These are phyloP conservation scores for Amazona vittata DNA, from an alignment of 2,113 vertebrate genomes.

Conservation along the genomic window DNA sequence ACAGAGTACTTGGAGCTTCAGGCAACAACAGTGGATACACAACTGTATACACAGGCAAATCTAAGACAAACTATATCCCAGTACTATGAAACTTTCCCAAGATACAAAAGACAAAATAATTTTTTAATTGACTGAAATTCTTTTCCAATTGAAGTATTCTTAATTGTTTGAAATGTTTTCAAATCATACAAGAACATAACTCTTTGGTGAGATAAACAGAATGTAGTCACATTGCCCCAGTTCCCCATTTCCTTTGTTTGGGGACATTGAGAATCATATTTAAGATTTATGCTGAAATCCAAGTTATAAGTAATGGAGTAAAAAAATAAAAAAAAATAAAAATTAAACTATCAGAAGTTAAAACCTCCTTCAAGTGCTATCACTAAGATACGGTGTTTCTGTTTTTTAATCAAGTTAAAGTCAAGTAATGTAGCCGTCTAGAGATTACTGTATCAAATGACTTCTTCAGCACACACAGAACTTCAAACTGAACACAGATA, in stretches of 20 bases:
- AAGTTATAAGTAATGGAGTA: background rate
- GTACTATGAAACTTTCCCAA: background rate
- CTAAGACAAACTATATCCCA: background rate
- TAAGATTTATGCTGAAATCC: background rate
- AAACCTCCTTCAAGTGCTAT: background rate
- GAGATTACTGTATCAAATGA: background rate
- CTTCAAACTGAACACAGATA: slow-evolving; percentile 5
- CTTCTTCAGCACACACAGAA: background rate
- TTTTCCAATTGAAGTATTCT: background rate
- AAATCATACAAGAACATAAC: background rate
- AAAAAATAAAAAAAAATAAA: background rate
- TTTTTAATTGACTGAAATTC: background rate
- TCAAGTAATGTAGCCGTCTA: background rate
- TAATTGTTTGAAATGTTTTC: background rate
- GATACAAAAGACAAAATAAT: background rate
- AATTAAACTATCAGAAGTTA: background rate
- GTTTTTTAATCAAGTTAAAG: background rate
- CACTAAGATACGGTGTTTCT: background rate
- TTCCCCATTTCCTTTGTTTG: background rate
- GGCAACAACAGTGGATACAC: background rate
- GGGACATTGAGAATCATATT: background rate
- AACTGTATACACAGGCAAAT: accelerated
- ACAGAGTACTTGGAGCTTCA: background rate
- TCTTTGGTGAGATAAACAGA: background rate
- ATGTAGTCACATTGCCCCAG: background rate